Conservation (phyloP, 2,888 invertebrate genomes). For the Cynaeus angustus region DNA sequence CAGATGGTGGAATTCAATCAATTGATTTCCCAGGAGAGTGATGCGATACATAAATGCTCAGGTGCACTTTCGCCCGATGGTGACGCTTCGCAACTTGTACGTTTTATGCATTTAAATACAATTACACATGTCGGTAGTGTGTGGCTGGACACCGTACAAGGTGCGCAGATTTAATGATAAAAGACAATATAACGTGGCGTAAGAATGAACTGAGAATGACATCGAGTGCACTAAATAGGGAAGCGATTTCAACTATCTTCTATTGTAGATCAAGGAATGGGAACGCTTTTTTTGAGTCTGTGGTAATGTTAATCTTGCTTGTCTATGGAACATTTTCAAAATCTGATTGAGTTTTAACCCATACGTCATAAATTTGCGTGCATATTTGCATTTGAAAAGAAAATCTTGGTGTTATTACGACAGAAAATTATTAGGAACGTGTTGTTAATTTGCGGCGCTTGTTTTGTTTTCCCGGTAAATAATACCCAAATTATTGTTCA, state of each 20-base stretch:
- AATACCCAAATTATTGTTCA: too few species aligned
- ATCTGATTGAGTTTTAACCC: too few species aligned
- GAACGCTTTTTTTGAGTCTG: neutral
- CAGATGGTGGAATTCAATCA: constrained; percentile 53
- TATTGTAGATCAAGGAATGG: constrained; percentile 22
- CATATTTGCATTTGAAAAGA: too few species aligned
- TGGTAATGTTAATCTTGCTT: too few species aligned
- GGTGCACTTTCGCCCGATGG: constrained; percentile 44
- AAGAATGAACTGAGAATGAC: constrained; percentile 47
- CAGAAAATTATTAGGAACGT: too few species aligned
- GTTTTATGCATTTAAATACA: constrained; percentile 51
- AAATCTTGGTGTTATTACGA: too few species aligned
- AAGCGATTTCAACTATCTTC: constrained; percentile 25
- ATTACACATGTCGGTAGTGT: constrained; percentile 49
- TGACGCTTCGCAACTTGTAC: constrained; percentile 40
- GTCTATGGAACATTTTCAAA: too few species aligned
- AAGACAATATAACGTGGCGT: constrained; percentile 52
- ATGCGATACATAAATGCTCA: constrained; percentile 51
- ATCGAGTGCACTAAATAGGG: constrained; percentile 22
- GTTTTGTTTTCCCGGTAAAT: too few species aligned
- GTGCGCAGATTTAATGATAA: constrained; percentile 49
- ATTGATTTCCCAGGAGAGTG: constrained; percentile 53
- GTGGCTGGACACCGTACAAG: constrained; percentile 49
- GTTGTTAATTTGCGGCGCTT: too few species aligned
- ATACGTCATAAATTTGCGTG: too few species aligned